Conservation (phyloP, 2,888 invertebrate genomes). For the Acrocyrtus sp. region DNA sequence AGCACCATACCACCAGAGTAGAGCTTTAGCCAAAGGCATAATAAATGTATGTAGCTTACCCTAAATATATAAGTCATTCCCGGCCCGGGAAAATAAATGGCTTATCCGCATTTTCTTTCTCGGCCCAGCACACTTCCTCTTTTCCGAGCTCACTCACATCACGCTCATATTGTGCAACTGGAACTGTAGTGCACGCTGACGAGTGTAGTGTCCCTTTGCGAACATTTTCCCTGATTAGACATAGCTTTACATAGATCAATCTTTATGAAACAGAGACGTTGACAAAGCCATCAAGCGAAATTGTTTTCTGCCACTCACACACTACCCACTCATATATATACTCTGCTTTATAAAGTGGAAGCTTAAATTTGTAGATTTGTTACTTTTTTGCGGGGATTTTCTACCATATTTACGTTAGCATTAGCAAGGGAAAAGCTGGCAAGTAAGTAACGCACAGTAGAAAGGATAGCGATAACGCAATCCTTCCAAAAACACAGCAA, state of each 20-base stretch:
- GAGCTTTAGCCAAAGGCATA: too few relatives aligned
- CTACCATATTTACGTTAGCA: neutral
- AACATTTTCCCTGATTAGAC: neutral
- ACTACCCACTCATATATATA: neutral
- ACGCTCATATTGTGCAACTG: too few relatives aligned
- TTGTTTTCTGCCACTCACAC: slow-evolving; percentile 13
- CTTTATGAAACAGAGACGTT: slow-evolving; percentile 32
- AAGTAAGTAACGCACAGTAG: slow-evolving; percentile 9
- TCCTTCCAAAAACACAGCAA: slow-evolving; percentile 18
- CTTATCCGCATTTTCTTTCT: too few relatives aligned
- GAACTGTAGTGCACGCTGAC: too few relatives aligned
- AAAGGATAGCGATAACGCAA: slow-evolving; percentile 28
- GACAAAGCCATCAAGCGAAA: slow-evolving; percentile 36
- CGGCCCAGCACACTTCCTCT: too few relatives aligned
- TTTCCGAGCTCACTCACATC: too few relatives aligned
- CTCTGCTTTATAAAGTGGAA: neutral
- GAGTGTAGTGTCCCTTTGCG: neutral
- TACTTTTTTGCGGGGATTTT: slow-evolving; percentile 13
- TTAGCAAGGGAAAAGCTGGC: slow-evolving; percentile 12
- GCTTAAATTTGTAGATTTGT: slow-evolving; percentile 30
- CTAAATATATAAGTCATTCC: too few relatives aligned
- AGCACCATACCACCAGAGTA: too few relatives aligned
- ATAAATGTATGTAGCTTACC: too few relatives aligned
- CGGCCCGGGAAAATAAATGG: too few relatives aligned
- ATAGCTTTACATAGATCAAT: slow-evolving; percentile 25